phyloP scores from a whole-genome alignment of 2,113 vertebrate genomes.

The Patagioenas fasciata region DNA sequence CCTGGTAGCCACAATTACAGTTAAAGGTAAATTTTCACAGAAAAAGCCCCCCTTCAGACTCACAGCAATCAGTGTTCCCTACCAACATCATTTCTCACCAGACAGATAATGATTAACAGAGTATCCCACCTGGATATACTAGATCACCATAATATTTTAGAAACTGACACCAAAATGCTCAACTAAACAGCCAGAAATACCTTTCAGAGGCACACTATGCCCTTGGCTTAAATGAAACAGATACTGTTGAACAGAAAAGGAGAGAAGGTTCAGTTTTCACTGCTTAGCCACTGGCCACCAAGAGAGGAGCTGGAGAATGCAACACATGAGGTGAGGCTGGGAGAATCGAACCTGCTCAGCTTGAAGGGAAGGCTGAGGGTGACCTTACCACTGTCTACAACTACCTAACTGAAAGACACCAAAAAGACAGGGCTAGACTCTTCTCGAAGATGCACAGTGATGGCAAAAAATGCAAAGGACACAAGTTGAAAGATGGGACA shows the following conservation, averaged over 20 bases:
- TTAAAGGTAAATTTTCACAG: background rate
- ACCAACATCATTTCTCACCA: background rate
- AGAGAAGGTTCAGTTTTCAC: background rate
- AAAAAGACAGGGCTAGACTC: background rate
- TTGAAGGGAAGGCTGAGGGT: background rate
- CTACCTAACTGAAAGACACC: background rate
- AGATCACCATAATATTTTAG: background rate
- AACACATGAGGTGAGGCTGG: background rate
- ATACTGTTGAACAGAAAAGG: background rate
- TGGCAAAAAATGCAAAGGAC: background rate
- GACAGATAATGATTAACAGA: background rate
- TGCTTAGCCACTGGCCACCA: background rate
- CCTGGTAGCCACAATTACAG: background rate
- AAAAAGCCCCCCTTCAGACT: background rate
- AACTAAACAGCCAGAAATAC: background rate
- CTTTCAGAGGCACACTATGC: background rate
- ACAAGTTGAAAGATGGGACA: background rate
- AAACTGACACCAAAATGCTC: background rate
- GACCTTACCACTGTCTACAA: background rate
- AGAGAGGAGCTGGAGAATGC: background rate
- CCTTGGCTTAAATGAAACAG: background rate
- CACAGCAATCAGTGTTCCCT: background rate
- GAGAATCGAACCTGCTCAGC: background rate
- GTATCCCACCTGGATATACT: background rate
- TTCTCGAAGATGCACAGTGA: background rate